Evolutionary conservation across 2,113 vertebrate genomes (phyloP).

Genomic region (Lutjanus erythropterus): DNA sequence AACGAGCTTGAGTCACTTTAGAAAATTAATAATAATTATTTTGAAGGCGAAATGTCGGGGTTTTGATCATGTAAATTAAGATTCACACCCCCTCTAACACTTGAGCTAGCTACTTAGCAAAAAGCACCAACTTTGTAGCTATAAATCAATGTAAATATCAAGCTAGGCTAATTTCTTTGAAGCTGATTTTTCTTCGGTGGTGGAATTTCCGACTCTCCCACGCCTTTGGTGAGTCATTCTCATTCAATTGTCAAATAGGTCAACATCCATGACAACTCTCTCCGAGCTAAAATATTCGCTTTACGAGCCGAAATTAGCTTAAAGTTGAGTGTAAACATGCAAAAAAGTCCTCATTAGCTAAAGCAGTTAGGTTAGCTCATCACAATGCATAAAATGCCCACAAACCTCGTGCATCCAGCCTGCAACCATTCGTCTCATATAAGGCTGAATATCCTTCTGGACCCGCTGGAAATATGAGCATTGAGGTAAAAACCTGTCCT

Average conservation of each 20-base stretch:
- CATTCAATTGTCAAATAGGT: slow-evolving; percentile 69
- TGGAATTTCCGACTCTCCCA: slow-evolving; percentile 82
- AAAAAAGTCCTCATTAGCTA: slow-evolving; percentile 14
- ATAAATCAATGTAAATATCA: slow-evolving; percentile 71
- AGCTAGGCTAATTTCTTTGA: slow-evolving; percentile 70
- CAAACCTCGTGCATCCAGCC: slow-evolving; percentile 98
- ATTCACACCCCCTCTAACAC: slow-evolving; percentile 55
- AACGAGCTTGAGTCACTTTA: slow-evolving; percentile 37
- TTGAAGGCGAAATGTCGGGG: slow-evolving; percentile 43
- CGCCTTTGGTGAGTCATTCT: slow-evolving; percentile 83
- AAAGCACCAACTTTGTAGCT: slow-evolving; percentile 37
- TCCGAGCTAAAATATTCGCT: not conserved
- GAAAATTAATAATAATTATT: slow-evolving; percentile 90
- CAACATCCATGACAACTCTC: slow-evolving; percentile 41
- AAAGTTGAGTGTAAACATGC: not conserved
- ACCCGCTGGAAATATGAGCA: slow-evolving; percentile 94
- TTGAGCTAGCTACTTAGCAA: not conserved
- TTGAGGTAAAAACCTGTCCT: slow-evolving; percentile 93
- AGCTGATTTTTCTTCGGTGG: slow-evolving; percentile 67
- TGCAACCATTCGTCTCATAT: slow-evolving; percentile 95
- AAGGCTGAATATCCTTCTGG: slow-evolving; percentile 94
- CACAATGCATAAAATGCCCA: slow-evolving; percentile 52
- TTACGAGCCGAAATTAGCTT: not conserved
- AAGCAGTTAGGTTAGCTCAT: slow-evolving; percentile 45
- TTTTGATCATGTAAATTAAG: slow-evolving; percentile 86